Evolutionary conservation across 2,113 vertebrate species (phyloP), one percentile per base, ranked within the genome.

Genomic region (Oncorhynchus tshawytscha): DNA sequence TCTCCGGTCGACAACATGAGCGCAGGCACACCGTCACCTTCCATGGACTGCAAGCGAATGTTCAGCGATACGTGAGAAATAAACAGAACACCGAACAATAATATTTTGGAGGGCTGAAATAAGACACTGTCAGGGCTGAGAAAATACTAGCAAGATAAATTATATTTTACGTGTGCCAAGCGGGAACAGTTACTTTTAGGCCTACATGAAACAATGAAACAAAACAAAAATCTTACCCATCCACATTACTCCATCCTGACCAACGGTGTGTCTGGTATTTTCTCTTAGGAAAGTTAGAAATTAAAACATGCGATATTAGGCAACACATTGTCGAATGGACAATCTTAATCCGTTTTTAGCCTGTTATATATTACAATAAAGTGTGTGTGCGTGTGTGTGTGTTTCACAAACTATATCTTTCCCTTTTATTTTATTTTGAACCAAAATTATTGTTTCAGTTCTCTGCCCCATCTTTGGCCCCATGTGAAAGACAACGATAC

Each of bases 1-100:
- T 96, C 95, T 78, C 97, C 98, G 94, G 96, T 97, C 92, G 96
- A 96, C 92, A 94, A 95, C 86, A 95, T 98, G 90, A 96, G 95
- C 85, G 94, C 96, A 57, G 97, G 98, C 92, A 98, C 97, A 68
- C 97, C 97, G 88, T 96, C 97, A 60, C 96, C 87, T 88, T 95
- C 95, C 93, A 95, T 94, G 94, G 96, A 95, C 92, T 98, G 93
- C 95, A 96, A 94, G 94, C 95, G 71, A 93, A 96, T 95, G 97
- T 98, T 94, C 96, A 97, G 95, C 96, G 97, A 99, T 80, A 94
- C 92, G 89, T 93, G 91, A 92, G 91, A 83, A 74, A 79, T 69
- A 68, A 74, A 49, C 16, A 39, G 9, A 57, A 57, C 54, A 57
- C 54, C 2, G 6, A 81, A 31, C 65, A 78, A 80, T 66, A 85